These are phyloP conservation scores for Dynastes grantii DNA, from an alignment of 2,888 invertebrate genomes.

Conservation along the genomic window DNA sequence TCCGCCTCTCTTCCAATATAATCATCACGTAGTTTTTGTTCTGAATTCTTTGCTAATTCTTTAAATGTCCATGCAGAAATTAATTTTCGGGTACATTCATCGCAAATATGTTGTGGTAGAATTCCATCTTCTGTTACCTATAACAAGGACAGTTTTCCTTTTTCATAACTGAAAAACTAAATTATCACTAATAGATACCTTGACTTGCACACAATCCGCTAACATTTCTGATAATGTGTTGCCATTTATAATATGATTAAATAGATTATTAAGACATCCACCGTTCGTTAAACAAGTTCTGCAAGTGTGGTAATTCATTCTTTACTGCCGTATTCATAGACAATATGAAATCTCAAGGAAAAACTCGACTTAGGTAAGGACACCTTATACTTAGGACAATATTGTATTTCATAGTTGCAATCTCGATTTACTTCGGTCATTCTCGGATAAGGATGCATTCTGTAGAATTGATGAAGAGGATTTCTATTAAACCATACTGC, in stretches of 20 bases:
- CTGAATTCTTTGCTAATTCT: not conserved
- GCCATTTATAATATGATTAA: not conserved
- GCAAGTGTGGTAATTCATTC: not conserved
- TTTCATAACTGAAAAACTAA: not conserved
- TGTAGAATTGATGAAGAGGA: too few relatives aligned
- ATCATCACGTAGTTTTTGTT: not conserved
- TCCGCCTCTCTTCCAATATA: not conserved
- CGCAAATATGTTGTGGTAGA: not conserved
- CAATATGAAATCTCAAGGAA: too few relatives aligned
- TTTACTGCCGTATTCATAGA: too few relatives aligned
- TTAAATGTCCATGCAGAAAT: not conserved
- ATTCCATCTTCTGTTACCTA: not conserved
- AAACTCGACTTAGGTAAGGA: too few relatives aligned
- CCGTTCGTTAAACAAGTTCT: not conserved
- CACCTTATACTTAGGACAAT: too few relatives aligned
- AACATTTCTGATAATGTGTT: not conserved
- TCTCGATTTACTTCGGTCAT: too few relatives aligned
- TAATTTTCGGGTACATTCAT: not conserved
- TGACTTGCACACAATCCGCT: not conserved
- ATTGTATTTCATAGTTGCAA: too few relatives aligned
- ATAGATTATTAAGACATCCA: not conserved
- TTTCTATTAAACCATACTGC: too few relatives aligned
- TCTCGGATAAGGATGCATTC: too few relatives aligned
- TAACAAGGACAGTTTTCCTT: not conserved
- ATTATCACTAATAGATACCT: not conserved